Percentiles rank a stretch among this genome's conserved stretches.
Evolutionary conservation across 1,140 invertebrate species (phyloP).

Genomic region (Mizuhopecten yessoensis): DNA sequence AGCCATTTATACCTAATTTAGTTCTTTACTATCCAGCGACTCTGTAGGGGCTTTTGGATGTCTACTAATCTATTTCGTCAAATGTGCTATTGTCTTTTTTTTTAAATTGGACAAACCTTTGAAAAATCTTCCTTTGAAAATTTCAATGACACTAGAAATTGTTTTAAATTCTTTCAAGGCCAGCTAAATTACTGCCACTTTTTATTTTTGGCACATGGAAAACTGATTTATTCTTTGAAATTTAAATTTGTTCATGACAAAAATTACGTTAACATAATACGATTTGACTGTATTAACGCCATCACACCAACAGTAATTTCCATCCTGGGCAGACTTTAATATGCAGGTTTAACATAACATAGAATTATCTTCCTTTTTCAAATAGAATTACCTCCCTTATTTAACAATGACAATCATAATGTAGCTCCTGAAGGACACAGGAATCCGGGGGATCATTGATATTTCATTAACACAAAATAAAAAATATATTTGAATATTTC

Average conservation of each 20-base stretch:
- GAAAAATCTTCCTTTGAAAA: neutral
- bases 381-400: neutral
- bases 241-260: conserved; percentile 15
- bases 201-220: neutral
- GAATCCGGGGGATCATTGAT: neutral
- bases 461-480: neutral
- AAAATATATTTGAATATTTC: no score
- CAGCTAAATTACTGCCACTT: neutral
- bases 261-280: no score
- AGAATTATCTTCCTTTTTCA: neutral
- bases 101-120: no score
- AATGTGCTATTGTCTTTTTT: no score
- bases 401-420: neutral
- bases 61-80: no score
- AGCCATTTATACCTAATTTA: no score
- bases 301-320: neutral
- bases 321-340: neutral
- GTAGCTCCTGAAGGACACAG: no score
- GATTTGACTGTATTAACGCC: neutral
- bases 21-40: no score
- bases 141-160: neutral
- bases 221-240: neutral
- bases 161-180: neutral
- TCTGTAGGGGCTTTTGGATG: no score
- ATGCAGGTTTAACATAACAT: neutral